A percentile compares a stretch with the other conserved stretches of the same genome.
Conservation (phyloP, 2,888 invertebrate genomes). For the Merodon equestris region DNA sequence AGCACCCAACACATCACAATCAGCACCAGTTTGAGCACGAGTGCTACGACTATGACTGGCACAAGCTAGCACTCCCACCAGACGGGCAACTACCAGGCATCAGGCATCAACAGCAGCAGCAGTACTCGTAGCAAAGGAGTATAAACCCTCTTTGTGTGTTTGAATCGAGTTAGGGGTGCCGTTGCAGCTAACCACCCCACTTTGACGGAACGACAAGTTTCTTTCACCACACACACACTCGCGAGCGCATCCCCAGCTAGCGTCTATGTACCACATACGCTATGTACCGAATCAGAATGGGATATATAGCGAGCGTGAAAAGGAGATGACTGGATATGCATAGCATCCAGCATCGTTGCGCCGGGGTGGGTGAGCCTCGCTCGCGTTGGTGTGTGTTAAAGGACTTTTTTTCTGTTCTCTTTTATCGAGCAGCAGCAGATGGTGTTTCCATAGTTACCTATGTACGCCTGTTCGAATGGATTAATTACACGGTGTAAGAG, state of each 20-base stretch:
- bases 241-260: background rate
- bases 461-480: conserved; percentile 53
- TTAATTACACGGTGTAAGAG: conserved; percentile 56
- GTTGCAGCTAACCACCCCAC: conserved; percentile 32
- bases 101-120: too few relatives aligned
- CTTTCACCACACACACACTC: conserved; percentile 32
- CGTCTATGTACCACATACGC: conserved; percentile 10
- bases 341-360: conserved; percentile 1
- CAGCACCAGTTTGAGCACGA: conserved; percentile 1
- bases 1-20: conserved; percentile 13
- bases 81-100: too few relatives aligned
- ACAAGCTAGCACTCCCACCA: too few relatives aligned
- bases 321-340: conserved; percentile 40
- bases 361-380: background rate
- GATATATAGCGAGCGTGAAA: conserved; percentile 21
- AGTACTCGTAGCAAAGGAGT: too few relatives aligned
- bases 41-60: too few relatives aligned
- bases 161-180: conserved; percentile 27
- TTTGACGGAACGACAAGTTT: conserved; percentile 55
- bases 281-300: conserved; percentile 27
- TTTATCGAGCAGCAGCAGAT: conserved; percentile 52
- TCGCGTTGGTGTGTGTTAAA: conserved; percentile 25
- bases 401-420: conserved; percentile 15
- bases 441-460: conserved; percentile 61
- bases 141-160: conserved; percentile 33